phyloP scores from a whole-genome alignment of 2,797 vertebrate genomes.

The Sardinella longiceps region DNA sequence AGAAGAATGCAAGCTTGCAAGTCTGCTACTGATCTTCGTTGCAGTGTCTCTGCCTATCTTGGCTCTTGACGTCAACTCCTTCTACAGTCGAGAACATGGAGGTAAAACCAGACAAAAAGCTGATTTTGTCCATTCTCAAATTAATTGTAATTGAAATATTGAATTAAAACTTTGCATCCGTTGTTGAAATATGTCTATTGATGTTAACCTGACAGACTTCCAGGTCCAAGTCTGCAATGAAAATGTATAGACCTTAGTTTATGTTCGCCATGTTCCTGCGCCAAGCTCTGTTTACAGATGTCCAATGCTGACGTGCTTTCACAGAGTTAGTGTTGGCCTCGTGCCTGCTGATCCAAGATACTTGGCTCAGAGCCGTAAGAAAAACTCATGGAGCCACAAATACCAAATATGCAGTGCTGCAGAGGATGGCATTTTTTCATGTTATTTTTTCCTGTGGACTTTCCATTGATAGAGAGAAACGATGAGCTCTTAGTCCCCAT shows the following conservation, averaged over 20 bases:
- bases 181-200: background rate
- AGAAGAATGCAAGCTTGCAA: constrained; percentile 89
- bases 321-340: constrained; percentile 69
- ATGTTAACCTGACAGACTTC: background rate
- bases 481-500: background rate
- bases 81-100: constrained; percentile 83
- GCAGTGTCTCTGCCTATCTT: constrained; percentile 86
- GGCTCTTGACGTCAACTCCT: constrained; percentile 79
- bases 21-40: constrained; percentile 88
- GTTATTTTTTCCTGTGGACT: constrained; percentile 63
- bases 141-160: too few species aligned
- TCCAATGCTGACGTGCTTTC: constrained; percentile 66
- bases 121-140: background rate
- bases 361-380: constrained; percentile 63
- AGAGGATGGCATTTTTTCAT: constrained; percentile 55
- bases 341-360: constrained; percentile 57
- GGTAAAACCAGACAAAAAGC: constrained; percentile 66
- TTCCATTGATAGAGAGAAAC: constrained; percentile 44
- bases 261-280: constrained; percentile 65
- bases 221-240: background rate
- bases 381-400: constrained; percentile 62
- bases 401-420: constrained; percentile 62
- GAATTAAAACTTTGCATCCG: background rate
- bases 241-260: background rate
- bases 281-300: constrained; percentile 70